Evolutionary conservation across 2,113 vertebrate species (phyloP), one percentile per base, ranked within the genome.

Genomic region (Sylvietta virens): DNA sequence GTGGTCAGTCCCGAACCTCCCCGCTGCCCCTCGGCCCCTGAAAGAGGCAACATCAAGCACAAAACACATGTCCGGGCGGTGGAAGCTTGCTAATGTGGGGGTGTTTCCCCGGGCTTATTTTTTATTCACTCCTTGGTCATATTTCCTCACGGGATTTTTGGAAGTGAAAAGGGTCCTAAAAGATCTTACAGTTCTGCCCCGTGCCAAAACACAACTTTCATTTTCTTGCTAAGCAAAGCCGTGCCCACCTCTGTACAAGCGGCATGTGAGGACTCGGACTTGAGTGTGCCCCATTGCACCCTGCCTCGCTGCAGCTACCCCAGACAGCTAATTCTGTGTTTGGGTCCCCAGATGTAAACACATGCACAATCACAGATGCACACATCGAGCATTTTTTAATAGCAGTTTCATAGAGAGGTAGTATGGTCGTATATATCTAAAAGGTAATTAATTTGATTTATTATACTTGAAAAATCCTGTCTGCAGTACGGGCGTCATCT

Each of bases 391-490:
- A 14, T 31, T 78, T 86, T 82, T 93, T 78, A 90, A 92, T 57
- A 85, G 54, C 71, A 73, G 40, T 88, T 87, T 93, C 73, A 88
- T 65, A 67, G 81, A 88, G 91, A 93, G 73, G 66, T 94, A 58
- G 70, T 88, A 42, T 88, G 84, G 85, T 74, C 27, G 10, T 51
- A 90, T 89, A 78, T 94, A 86, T 88, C 88, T 96, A 96, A 93
- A 94, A 88, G 90, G 87, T 93, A 97, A 87, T 97, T 96, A 95
- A 94, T 93, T 94, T 80, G 76, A 95, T 95, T 96, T 97, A 95
- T 97, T 94, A 18, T 65, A 97, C 91, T 97, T 95, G 79, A 95
- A 95, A 97, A 98, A 92, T 87, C 72, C 89, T 94, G 96, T 93
- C 89, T 98, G 90, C 92, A 81, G 54, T 88, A 88, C 53, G 66